phyloP scores from a whole-genome alignment of 2,797 vertebrate species.

The Chrosomus eos region DNA sequence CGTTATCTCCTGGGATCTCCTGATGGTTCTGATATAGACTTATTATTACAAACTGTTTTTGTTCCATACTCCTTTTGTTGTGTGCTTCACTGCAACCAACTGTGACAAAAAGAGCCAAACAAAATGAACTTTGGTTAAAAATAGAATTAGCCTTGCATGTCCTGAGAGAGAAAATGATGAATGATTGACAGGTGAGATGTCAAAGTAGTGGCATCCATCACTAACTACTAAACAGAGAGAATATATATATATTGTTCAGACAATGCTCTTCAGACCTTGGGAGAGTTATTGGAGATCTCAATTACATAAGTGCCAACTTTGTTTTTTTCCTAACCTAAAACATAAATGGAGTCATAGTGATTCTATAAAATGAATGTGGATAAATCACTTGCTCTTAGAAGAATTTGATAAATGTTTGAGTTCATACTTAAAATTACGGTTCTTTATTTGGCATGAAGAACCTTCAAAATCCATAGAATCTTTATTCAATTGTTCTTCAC shows the following conservation, averaged over 20 bases:
- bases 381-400: neutral
- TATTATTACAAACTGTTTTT: neutral
- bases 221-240: neutral
- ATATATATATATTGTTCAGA: neutral
- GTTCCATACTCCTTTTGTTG: neutral
- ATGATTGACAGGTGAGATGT: neutral
- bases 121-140: neutral
- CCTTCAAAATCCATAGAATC: too few relatives aligned
- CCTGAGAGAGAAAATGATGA: neutral
- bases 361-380: neutral
- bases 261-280: neutral
- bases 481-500: neutral
- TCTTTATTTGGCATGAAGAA: neutral
- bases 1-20: neutral
- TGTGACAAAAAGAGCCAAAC: neutral
- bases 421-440: neutral
- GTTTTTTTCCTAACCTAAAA: neutral
- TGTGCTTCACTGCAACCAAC: neutral
- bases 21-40: neutral
- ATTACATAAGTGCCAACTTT: neutral
- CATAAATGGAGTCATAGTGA: neutral
- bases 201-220: constrained; percentile 1
- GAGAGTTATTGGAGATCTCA: neutral
- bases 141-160: neutral
- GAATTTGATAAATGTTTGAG: neutral